Evolutionary conservation across 2,888 invertebrate genomes (phyloP).

Genomic region (Rhogogaster chlorosoma): DNA sequence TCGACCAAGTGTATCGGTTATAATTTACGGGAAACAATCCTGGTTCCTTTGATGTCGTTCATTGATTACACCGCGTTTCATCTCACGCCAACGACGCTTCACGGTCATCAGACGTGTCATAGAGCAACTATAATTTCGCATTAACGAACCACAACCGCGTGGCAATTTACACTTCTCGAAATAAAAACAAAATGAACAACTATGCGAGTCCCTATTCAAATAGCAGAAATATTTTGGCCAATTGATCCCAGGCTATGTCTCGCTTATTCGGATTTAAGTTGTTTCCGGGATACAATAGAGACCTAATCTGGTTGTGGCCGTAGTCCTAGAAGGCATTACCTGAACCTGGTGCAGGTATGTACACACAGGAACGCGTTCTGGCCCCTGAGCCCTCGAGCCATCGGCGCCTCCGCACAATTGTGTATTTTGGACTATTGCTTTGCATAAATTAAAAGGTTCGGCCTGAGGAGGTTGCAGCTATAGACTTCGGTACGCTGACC

Average conservation of each 20-base stretch:
- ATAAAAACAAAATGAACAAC: neutral
- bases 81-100: neutral
- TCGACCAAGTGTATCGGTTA: conserved; percentile 75
- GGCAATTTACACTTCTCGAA: neutral
- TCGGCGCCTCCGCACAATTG: conserved; percentile 46
- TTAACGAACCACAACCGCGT: neutral
- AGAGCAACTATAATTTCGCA: neutral
- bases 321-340: conserved; percentile 25
- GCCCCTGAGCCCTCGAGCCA: conserved; percentile 28
- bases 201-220: neutral
- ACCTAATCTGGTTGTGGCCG: conserved; percentile 19
- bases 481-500: neutral
- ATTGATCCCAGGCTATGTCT: neutral
- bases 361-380: conserved; percentile 1
- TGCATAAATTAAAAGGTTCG: conserved; percentile 68
- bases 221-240: neutral
- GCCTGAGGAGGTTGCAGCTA: neutral
- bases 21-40: conserved; percentile 77
- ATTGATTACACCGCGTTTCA: conserved; percentile 62
- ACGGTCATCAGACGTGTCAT: neutral
- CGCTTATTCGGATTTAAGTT: conserved; percentile 25
- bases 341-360: conserved; percentile 26
- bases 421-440: conserved; percentile 68
- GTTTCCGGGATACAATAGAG: neutral
- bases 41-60: conserved; percentile 74